Conservation (phyloP, 2,113 vertebrate genomes). For the Periophthalmus modestus region DNA sequence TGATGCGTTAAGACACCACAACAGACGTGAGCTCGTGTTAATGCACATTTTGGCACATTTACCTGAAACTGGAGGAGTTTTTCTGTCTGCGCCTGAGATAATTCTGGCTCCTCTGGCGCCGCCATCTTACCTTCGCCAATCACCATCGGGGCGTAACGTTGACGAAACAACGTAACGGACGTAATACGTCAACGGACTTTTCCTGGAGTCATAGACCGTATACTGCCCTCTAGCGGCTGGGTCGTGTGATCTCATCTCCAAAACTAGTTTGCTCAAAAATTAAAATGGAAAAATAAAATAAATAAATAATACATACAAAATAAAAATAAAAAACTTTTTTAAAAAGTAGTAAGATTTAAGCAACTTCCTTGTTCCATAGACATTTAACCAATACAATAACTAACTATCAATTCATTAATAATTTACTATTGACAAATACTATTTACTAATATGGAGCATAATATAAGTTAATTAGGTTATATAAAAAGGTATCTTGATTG, state of each 20-base stretch:
- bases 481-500: no score
- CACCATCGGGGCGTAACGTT: conserved; percentile 58
- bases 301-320: no score
- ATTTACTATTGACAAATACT: no score
- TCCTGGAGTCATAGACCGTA: conserved; percentile 19
- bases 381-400: no score
- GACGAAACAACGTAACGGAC: conserved; percentile 73
- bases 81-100: conserved; percentile 99
- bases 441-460: no score
- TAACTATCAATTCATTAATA: no score
- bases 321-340: no score
- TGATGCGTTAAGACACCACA: background rate
- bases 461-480: no score
- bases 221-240: conserved; percentile 35
- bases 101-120: conserved; percentile 98
- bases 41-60: conserved; percentile 30
- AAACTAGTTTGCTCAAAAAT: background rate
- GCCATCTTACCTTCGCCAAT: conserved; percentile 95
- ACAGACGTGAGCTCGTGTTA: background rate
- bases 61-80: conserved; percentile 99
- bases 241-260: background rate
- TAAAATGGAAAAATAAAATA: background rate
- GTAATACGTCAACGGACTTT: conserved; percentile 74
- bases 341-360: no score
- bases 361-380: no score